Base-by-base conservation (phyloP, 2,888 invertebrate genomes). In the Suillia variegata region DNA sequence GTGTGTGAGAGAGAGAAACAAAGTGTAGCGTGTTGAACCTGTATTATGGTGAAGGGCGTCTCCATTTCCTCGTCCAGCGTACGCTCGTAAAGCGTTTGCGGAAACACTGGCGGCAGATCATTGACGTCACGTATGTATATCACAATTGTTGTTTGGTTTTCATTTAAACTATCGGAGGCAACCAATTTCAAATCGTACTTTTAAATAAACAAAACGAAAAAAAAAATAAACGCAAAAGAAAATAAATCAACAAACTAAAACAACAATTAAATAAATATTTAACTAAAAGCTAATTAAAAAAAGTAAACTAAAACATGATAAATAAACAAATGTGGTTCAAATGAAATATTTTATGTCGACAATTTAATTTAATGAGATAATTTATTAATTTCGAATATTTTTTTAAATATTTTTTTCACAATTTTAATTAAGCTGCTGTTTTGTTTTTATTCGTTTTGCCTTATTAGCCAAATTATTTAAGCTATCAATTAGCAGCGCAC, bases 121-220 rank as follows among this genome's bases (percentile, higher is more conserved):
- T 95, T 95, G 78, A 92, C 91, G 83, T 95, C 94, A 72, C 90
- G 88, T 70, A 94, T 87, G 79, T 89, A 87, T 74, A 95, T 89
- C 74, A 92, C 87, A 70, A 95, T 91, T 62, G 87, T 88, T 70
- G 94, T 94, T 73, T 88, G 88, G 85, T 92, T 93, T 84, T 95
- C 94, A 86, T 93, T 93, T 82, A 92, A 87, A 80, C 93, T 93
- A 84, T 93, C 92, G 67, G 94, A 93, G 63, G 93, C 93, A 80
- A 94, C 93, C 86, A 93, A 87, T 81, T 91, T 91, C 85, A 93
- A 86, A 84, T 92, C 91, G 85, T 93, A 93, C 91, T 93, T 65
- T 63, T 34, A 60, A 54, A 68, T 72, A 73, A 62, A 65, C 63
- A 63, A 64, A 65, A 69, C 56, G 67, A 69, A 67, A 63, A 66